Percentiles rank a stretch among this genome's conserved stretches.
Evolutionary conservation across 1,140 invertebrate genomes (phyloP).

Genomic region (Scaptomyza graminum): DNA sequence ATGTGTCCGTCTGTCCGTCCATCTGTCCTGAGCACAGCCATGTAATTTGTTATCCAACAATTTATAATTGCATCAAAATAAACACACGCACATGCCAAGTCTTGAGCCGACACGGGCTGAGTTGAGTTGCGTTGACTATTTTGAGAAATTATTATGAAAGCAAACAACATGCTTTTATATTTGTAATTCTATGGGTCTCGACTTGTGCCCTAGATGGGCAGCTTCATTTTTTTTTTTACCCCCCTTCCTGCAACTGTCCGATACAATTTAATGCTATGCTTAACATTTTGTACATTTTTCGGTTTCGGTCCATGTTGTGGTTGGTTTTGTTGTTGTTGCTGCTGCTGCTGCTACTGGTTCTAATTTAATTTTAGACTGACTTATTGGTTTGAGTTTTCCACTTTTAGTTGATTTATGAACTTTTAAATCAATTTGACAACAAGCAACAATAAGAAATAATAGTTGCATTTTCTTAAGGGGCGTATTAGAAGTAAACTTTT

Average conservation of each 20-base stretch:
- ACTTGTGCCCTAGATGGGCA: constrained; percentile 52
- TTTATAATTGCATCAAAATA: constrained; percentile 80
- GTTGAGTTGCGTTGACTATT: constrained; percentile 48
- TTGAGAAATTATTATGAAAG: constrained; percentile 65
- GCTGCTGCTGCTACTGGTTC: constrained; percentile 13
- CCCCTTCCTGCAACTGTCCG: constrained; percentile 54
- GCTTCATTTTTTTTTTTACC: not conserved
- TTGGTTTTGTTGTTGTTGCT: constrained; percentile 48
- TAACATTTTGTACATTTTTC: constrained; percentile 76
- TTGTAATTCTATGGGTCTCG: constrained; percentile 27
- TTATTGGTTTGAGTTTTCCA: constrained; percentile 45
- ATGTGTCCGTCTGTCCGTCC: constrained; percentile 4
- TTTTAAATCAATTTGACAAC: constrained; percentile 80
- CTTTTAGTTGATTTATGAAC: constrained; percentile 76
- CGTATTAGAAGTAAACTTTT: not conserved
- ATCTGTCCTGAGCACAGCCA: constrained; percentile 52
- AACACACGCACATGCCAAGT: constrained; percentile 38
- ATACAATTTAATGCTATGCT: constrained; percentile 80
- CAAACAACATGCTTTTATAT: constrained; percentile 66
- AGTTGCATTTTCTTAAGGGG: constrained; percentile 15
- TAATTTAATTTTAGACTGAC: constrained; percentile 69
- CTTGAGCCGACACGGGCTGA: not conserved
- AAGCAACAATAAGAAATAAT: constrained; percentile 10
- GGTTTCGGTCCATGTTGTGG: constrained; percentile 48
- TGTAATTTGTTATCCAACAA: constrained; percentile 81